Base-by-base conservation (phyloP, 2,797 vertebrate genomes). In the Hippoglossus hippoglossus region DNA sequence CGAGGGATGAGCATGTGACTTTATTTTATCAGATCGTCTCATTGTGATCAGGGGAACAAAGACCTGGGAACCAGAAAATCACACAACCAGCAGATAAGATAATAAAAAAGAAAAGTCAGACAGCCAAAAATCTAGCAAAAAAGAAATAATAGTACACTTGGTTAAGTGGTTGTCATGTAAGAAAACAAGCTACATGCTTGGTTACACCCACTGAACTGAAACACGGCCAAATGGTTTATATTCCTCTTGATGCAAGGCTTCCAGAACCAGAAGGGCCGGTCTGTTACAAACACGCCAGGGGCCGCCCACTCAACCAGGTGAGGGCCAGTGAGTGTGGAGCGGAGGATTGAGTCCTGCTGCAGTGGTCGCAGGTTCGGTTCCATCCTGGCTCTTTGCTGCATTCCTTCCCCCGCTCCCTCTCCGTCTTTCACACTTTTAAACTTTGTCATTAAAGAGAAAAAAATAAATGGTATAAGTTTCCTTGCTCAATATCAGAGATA, bases 1-100 rank as follows among this genome's bases (percentile, higher is more conserved):
- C 44, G 31, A 47, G 46, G 31, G 15, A 60, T 74, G 21, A 83
- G 41, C 11, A 3, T 15, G 50, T 24, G 2, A 13, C n/a, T 47
- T 62, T 12, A 47, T 47, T 19, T 47, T 3, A 5, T 41, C 12
- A 15, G 39, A 41, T 16, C 39, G 12, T 16, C 39, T 41, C 39
- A 41, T 41, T 41, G 39, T 5, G 39, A 41, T 41, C 39, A 44
- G 12, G 16, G 3, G 12, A 39, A 39, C 36, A 44, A 18, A 44
- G 39, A 41, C 39, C 39, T 16, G 31, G 10, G 31, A 34, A 34
- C 31, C 31, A 34, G 31, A 13, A 39, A 13, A 13, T 34, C 1
- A 34, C 24, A 34, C 19, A 50, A 22, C 15, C 36, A 53, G 19
- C n/a, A 59, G 28, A 52, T 1, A 49, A 34, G 19, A 4, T 16